These are phyloP conservation scores for Leucophenga maculata DNA, from an alignment of 2,888 invertebrate species.

Conservation along the genomic window DNA sequence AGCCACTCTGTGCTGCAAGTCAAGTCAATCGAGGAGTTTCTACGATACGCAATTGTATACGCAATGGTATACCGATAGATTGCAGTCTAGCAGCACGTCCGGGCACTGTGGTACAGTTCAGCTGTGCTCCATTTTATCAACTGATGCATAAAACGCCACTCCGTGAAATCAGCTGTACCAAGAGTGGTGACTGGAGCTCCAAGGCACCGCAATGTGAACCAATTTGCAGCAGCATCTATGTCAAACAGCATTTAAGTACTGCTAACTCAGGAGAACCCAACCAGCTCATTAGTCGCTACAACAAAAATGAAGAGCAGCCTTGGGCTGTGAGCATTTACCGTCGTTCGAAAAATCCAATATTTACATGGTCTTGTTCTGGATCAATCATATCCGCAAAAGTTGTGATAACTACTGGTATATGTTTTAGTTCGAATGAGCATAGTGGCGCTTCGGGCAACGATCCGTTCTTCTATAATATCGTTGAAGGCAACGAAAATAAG, in stretches of 20 bases:
- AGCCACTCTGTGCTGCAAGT: conserved; percentile 1
- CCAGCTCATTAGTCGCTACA: no score
- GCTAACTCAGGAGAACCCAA: conserved; percentile 16
- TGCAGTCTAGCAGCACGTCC: conserved; percentile 1
- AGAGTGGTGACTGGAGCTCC: conserved; percentile 54
- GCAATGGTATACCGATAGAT: not conserved
- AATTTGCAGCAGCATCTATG: conserved; percentile 51
- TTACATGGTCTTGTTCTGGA: conserved; percentile 24
- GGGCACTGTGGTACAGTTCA: conserved; percentile 33
- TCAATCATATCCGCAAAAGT: conserved; percentile 34
- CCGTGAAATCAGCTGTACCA: conserved; percentile 44
- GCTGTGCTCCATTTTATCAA: conserved; percentile 44
- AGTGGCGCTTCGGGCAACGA: conserved; percentile 3
- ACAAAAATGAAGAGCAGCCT: conserved; percentile 43
- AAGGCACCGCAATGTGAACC: conserved; percentile 51
- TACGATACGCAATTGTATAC: conserved; percentile 13
- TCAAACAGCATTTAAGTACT: conserved; percentile 57
- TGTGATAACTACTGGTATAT: conserved; percentile 27
- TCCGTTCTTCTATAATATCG: conserved; percentile 22
- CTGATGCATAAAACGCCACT: not conserved
- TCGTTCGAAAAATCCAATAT: not conserved
- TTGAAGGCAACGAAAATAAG: conserved; percentile 26
- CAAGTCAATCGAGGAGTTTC: conserved; percentile 1
- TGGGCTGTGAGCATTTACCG: conserved; percentile 61
- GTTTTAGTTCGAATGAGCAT: conserved; percentile 18